A percentile compares a stretch with the other conserved stretches of the same genome.
Evolutionary conservation across 2,888 invertebrate genomes (phyloP).

Genomic region (Ophioninae sp.): DNA sequence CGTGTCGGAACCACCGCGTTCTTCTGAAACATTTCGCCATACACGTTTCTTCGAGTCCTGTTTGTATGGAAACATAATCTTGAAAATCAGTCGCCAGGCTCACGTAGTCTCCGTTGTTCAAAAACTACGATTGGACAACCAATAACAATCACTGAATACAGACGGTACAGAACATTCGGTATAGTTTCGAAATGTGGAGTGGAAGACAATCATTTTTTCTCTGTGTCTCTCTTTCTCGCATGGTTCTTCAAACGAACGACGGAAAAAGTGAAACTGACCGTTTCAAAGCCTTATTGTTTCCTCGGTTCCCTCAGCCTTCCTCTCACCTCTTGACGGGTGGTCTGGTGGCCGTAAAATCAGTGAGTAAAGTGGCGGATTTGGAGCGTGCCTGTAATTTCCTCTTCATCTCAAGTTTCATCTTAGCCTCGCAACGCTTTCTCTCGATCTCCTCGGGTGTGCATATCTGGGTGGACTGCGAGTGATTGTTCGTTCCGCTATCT

Average conservation of each 20-base stretch:
- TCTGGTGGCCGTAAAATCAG: conserved; percentile 44
- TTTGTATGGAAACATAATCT: background rate
- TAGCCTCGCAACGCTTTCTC: conserved; percentile 84
- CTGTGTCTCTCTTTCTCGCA: background rate
- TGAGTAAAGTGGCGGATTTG: conserved; percentile 12
- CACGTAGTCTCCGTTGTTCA: background rate
- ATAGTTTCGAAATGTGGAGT: background rate
- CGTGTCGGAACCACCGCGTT: background rate
- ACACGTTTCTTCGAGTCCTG: background rate
- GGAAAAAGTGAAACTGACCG: conserved; percentile 16
- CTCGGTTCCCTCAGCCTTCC: too few relatives aligned
- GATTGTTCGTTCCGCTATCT: conserved; percentile 41
- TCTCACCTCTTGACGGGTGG: conserved; percentile 68
- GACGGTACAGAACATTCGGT: background rate
- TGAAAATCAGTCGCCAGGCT: background rate
- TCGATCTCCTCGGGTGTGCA: conserved; percentile 85
- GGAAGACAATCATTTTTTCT: background rate
- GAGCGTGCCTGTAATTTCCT: conserved; percentile 71
- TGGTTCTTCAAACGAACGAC: background rate
- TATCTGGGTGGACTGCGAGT: conserved; percentile 58
- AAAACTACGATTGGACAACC: background rate
- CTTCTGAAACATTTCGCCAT: background rate
- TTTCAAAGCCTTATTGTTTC: background rate
- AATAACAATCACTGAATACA: background rate
- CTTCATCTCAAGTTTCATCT: conserved; percentile 84